phyloP scores from a whole-genome alignment of 2,888 invertebrate species.

The Drosophila borealis region DNA sequence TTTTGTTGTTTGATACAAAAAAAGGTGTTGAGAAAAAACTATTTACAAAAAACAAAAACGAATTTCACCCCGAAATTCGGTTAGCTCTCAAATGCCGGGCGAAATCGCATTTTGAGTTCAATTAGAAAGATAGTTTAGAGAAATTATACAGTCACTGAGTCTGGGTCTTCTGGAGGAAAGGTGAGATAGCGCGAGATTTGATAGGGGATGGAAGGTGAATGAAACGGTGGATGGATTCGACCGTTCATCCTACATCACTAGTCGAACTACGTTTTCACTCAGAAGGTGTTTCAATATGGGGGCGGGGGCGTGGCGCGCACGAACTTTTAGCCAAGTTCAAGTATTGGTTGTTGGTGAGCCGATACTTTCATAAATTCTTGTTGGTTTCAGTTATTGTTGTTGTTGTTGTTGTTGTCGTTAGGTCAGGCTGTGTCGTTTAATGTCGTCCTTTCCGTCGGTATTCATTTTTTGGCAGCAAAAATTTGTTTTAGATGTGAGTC shows the following conservation, averaged over 20 bases:
- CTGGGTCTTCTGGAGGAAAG: slow-evolving; percentile 17
- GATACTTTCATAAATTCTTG: slow-evolving; percentile 46
- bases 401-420: slow-evolving; percentile 43
- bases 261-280: slow-evolving; percentile 59
- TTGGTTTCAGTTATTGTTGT: slow-evolving; percentile 48
- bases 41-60: slow-evolving; percentile 78
- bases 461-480: slow-evolving; percentile 74
- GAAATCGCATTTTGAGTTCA: slow-evolving; percentile 50
- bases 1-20: slow-evolving; percentile 38
- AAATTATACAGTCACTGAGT: slow-evolving; percentile 68
- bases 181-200: slow-evolving; percentile 19
- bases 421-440: slow-evolving; percentile 42
- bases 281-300: slow-evolving; percentile 24
- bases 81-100: slow-evolving; percentile 31
- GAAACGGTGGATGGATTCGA: slow-evolving; percentile 25
- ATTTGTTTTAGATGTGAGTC: slow-evolving; percentile 26
- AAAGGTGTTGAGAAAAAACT: slow-evolving; percentile 72
- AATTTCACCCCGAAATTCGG: slow-evolving; percentile 52
- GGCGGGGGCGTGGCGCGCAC: slow-evolving; percentile 42
- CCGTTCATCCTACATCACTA: slow-evolving; percentile 49
- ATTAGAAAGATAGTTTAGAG: slow-evolving; percentile 40
- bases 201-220: slow-evolving; percentile 13
- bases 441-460: slow-evolving; percentile 57
- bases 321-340: slow-evolving; percentile 27
- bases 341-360: slow-evolving; percentile 34